Evolutionary conservation across 2,113 vertebrate species (phyloP).

Genomic region (Sinocyclocheilus anshuiensis): DNA sequence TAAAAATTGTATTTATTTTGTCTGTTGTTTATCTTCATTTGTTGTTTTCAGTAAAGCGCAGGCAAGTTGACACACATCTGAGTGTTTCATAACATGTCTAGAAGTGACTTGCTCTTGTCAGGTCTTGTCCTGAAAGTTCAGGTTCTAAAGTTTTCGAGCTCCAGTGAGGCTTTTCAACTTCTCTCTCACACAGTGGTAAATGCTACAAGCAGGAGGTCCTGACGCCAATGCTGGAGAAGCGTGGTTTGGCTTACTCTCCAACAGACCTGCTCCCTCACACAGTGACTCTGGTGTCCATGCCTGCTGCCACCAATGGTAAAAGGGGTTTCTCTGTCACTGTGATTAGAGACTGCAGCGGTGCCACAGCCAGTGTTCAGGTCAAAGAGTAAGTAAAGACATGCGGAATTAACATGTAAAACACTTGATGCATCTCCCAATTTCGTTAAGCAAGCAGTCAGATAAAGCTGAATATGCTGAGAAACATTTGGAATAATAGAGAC

Average conservation of each 20-base stretch:
- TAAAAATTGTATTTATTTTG: background rate
- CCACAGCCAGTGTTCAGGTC: conserved; percentile 86
- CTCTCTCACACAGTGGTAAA: conserved; percentile 80
- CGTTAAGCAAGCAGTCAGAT: background rate
- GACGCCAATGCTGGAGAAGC: conserved; percentile 90
- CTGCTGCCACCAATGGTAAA: conserved; percentile 85
- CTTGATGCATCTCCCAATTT: background rate
- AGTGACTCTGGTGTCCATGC: conserved; percentile 91
- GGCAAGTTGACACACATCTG: background rate
- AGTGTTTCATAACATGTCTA: background rate
- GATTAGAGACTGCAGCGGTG: conserved; percentile 79
- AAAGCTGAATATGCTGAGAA: background rate
- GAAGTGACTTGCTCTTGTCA: background rate
- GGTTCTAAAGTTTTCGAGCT: background rate
- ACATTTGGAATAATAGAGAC: background rate
- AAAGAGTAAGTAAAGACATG: conserved; percentile 87
- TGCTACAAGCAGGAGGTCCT: conserved; percentile 94
- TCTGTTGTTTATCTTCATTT: background rate
- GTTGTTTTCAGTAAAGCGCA: background rate
- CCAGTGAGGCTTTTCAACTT: background rate
- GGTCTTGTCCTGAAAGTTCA: conserved; percentile 22
- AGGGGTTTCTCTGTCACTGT: conserved; percentile 89
- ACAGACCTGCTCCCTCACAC: conserved; percentile 90
- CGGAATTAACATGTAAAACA: background rate
- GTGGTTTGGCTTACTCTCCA: conserved; percentile 81